These are phyloP conservation scores for Mus spicilegus DNA, from an alignment of 2,113 vertebrate genomes.

Conservation along the genomic window DNA sequence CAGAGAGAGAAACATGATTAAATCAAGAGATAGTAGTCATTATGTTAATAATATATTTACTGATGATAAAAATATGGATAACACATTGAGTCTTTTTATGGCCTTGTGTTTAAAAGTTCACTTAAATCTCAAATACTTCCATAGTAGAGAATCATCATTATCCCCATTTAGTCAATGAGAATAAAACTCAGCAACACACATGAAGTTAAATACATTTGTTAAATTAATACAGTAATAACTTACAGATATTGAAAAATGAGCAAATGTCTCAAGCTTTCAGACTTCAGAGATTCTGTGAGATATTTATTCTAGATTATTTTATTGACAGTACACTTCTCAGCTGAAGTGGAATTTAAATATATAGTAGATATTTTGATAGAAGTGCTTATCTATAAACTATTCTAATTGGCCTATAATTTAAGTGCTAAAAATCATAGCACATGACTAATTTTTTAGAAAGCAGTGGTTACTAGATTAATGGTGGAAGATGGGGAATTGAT, in stretches of 20 bases:
- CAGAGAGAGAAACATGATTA: background rate
- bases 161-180: background rate
- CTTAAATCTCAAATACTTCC: background rate
- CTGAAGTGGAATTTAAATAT: background rate
- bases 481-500: background rate
- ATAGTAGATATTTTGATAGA: background rate
- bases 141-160: background rate
- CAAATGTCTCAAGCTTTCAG: background rate
- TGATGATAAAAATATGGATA: background rate
- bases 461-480: background rate
- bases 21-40: background rate
- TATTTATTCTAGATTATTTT: background rate
- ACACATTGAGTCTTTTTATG: background rate
- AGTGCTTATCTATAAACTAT: background rate
- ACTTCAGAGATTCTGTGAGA: background rate
- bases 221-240: background rate
- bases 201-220: background rate
- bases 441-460: background rate
- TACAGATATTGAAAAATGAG: background rate
- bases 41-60: background rate
- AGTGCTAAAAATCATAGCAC: background rate
- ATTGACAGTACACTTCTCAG: background rate
- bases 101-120: background rate
- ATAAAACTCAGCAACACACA: background rate
- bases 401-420: background rate